Conservation (phyloP, 92 coral and sea anemone genomes). For the Meandrina meandrites region DNA sequence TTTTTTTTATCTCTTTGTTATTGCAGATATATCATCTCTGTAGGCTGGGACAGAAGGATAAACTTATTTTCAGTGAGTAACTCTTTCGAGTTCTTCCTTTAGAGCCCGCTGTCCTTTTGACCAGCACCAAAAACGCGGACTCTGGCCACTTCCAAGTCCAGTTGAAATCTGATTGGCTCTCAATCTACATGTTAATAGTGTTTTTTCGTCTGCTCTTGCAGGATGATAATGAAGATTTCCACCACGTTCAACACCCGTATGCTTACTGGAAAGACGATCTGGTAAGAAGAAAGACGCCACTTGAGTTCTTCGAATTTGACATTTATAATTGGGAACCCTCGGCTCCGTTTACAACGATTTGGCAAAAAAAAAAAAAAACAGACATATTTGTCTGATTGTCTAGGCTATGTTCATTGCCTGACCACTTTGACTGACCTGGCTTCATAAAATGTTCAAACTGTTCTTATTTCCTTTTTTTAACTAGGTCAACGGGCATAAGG, state of each 20-base stretch:
- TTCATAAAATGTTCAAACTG: not conserved
- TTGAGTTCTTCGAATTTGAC: not conserved
- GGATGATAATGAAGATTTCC: conserved; percentile 95
- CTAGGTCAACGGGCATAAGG: conserved; percentile 92
- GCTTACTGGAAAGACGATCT: conserved; percentile 96
- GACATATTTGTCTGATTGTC: not conserved
- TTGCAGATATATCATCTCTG: conserved; percentile 93
- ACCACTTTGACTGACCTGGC: not conserved
- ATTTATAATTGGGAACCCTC: not conserved
- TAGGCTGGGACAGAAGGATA: conserved; percentile 99
- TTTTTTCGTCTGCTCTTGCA: conserved; percentile 17
- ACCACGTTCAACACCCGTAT: conserved; percentile 93
- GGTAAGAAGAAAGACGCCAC: conserved; percentile 56
- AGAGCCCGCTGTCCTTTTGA: not conserved
- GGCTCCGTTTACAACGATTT: not conserved
- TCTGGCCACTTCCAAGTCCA: no score
- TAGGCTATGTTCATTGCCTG: not conserved
- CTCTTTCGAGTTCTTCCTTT: not conserved
- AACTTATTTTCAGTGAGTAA: conserved; percentile 93
- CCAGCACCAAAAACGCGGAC: not conserved
- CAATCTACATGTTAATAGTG: not conserved
- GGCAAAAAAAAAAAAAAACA: not conserved
- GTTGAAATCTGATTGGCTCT: no score
- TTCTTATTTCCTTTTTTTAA: not conserved
- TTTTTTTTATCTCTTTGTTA: no score